These are phyloP conservation scores for Cheirogaleus medius DNA, from an alignment of 2,113 vertebrate genomes.

Conservation along the genomic window DNA sequence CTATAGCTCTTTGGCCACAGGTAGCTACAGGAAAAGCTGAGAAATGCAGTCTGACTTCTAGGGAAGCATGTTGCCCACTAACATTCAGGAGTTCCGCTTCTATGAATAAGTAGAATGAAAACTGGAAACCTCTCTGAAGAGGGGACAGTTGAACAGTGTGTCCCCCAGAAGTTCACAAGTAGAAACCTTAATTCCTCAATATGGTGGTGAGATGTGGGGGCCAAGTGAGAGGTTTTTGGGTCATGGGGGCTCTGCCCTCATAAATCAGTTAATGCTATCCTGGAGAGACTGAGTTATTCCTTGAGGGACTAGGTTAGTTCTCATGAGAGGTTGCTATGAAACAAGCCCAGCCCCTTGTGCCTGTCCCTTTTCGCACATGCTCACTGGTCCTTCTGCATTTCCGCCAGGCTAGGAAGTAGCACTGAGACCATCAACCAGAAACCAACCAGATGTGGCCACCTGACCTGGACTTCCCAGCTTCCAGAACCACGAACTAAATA, in stretches of 20 bases:
- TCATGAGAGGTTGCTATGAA: background rate
- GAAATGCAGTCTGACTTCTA: background rate
- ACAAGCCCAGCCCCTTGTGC: background rate
- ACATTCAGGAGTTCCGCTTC: background rate
- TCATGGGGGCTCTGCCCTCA: background rate
- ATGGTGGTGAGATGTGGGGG: background rate
- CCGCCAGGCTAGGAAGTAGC: background rate
- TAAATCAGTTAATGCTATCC: background rate
- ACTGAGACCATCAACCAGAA: background rate
- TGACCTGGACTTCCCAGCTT: background rate
- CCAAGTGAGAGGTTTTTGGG: background rate
- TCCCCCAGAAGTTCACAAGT: background rate
- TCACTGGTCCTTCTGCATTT: background rate
- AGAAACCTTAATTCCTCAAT: background rate
- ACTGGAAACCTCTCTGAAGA: background rate
- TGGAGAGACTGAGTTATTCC: background rate
- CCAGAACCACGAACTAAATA: background rate
- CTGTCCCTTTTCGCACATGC: background rate
- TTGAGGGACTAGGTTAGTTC: background rate
- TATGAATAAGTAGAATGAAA: rapidly evolving
- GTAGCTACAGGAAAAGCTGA: background rate
- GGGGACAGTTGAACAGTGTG: background rate
- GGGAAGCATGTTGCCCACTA: background rate
- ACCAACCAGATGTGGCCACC: background rate
- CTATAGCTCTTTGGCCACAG: background rate